Evolutionary conservation across 2,113 vertebrate species (phyloP), one percentile per base, ranked within the genome.

Genomic region (Kryptolebias marmoratus): DNA sequence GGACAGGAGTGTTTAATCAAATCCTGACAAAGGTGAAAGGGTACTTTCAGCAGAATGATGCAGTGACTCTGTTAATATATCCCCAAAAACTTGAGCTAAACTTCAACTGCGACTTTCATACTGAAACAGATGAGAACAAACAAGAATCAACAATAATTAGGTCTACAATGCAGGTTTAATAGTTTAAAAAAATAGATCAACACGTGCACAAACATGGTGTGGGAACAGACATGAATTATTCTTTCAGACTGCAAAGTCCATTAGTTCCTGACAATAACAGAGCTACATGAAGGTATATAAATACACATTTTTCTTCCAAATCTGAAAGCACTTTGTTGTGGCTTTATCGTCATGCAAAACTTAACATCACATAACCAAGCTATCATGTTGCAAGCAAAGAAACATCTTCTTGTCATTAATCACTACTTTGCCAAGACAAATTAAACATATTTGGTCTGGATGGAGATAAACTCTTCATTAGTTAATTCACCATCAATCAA

Each of bases 1-100:
- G 59, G 77, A 59, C 48, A 64, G 3, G 42, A 44, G 54, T 62
- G 63, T 82, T 88, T 83, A 71, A 82, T 88, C 49, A 85, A 85
- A 84, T n/a, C 53, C 66, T 67, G 68, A 76, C 68, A 67, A 61
- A 76, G 72, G 69, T 77, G 47, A 79, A 64, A 87, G 55, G 72
- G 6, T n/a, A 59, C 12, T 47, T 64, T 58, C 30, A 56, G n/a
- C 22, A 47, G 48, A 49, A 64, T 62, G 47, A 68, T 54, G 14
- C 48, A 8, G 15, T 67, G 68, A 39, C 55, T 48, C 47, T 68
- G 16, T 45, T 67, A 12, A 49, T 49, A 22, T 48, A 57, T 54
- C 58, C 8, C 27, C 18, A 11, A 65, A 36, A 66, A 52, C 44
- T 44, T 61, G 42, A 59, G 42, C 58, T 22, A 18, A 56, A 68